Evolutionary conservation across 1,140 invertebrate genomes (phyloP).

Genomic region (Musca vetustissima): DNA sequence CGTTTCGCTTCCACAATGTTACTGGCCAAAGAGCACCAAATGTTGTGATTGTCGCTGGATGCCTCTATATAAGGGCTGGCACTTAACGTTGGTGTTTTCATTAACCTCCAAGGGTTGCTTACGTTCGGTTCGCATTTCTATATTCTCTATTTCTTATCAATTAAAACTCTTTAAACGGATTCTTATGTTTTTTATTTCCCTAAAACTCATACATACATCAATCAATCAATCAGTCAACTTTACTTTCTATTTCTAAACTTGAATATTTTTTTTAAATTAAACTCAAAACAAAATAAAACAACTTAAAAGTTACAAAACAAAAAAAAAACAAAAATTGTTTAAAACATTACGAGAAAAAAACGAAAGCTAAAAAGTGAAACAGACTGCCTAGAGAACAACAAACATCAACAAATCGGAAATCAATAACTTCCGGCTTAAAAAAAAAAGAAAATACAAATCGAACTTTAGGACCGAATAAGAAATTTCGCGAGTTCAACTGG

Average conservation of each 20-base stretch:
- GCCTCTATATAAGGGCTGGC: slow-evolving; percentile 48
- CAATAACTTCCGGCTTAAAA: background rate
- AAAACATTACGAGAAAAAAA: slow-evolving; percentile 10
- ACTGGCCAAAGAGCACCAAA: slow-evolving; percentile 3
- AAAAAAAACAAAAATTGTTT: slow-evolving; percentile 9
- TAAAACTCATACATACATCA: slow-evolving; percentile 40
- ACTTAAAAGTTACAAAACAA: slow-evolving; percentile 3
- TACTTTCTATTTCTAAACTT: slow-evolving; percentile 35
- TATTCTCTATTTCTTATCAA: slow-evolving; percentile 54
- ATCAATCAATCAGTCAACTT: slow-evolving; percentile 35
- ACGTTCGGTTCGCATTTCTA: slow-evolving; percentile 57
- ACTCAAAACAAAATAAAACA: background rate
- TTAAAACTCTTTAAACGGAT: slow-evolving; percentile 45
- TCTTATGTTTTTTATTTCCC: slow-evolving; percentile 46
- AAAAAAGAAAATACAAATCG: background rate
- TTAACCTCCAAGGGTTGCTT: slow-evolving; percentile 57
- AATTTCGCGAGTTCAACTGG: too few species aligned
- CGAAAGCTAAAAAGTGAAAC: slow-evolving; percentile 4
- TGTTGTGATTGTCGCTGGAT: slow-evolving; percentile 27
- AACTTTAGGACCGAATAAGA: too few species aligned
- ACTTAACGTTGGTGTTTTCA: slow-evolving; percentile 39
- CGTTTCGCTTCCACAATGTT: slow-evolving; percentile 3
- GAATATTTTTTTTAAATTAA: slow-evolving; percentile 12
- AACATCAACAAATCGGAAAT: background rate
- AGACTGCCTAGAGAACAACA: background rate